phyloP scores from a whole-genome alignment of 2,113 vertebrate species.

The Salvator merianae region DNA sequence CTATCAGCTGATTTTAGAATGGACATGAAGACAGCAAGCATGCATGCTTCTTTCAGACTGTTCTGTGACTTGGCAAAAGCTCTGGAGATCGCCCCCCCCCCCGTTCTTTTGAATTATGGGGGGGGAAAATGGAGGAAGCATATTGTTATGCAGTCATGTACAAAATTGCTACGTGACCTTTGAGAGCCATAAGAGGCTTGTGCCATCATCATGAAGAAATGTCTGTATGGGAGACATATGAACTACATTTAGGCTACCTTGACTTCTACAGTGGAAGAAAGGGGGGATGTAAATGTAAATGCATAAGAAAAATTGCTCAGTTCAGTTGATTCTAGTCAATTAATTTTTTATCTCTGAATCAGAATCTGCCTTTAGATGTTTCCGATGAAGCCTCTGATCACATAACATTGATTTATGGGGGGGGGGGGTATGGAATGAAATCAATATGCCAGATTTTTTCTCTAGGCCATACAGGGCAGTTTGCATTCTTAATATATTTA shows the following conservation, averaged over 20 bases:
- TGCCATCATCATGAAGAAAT: too few species aligned
- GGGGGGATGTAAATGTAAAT: too few species aligned
- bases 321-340: too few species aligned
- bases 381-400: background rate
- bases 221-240: too few species aligned
- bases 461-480: background rate
- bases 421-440: background rate
- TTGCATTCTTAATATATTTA: too few species aligned
- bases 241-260: too few species aligned
- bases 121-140: too few species aligned
- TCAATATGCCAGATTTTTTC: background rate
- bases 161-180: background rate
- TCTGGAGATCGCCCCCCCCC: too few species aligned
- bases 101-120: background rate
- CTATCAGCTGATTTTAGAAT: background rate
- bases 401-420: background rate
- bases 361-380: background rate
- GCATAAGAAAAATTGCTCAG: too few species aligned
- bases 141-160: background rate
- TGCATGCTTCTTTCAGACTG: background rate
- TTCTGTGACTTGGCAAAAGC: too few species aligned
- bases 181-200: background rate
- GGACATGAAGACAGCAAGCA: background rate
- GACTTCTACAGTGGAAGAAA: too few species aligned
- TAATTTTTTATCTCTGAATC: too few species aligned